Percentiles rank a stretch among this genome's conserved stretches.
These are phyloP conservation scores for Callospermophilus lateralis DNA, from an alignment of 2,113 vertebrate species.

Conservation along the genomic window DNA sequence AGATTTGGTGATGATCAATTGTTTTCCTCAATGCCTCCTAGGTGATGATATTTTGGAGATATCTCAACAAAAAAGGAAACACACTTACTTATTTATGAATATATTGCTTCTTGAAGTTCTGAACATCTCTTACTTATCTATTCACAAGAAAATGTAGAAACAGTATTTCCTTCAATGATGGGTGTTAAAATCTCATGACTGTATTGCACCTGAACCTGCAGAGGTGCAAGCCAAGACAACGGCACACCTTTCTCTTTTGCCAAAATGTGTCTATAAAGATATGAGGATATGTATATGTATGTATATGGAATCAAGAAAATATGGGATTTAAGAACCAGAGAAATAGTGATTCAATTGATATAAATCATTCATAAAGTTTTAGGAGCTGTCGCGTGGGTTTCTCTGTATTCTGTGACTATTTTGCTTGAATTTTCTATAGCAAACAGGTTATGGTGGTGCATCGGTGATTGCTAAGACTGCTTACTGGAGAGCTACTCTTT, in stretches of 20 bases:
- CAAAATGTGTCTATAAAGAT: not conserved
- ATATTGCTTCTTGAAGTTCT: slow-evolving; percentile 41
- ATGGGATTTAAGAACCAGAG: not conserved
- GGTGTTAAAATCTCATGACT: not conserved
- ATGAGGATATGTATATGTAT: not conserved
- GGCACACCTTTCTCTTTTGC: not conserved
- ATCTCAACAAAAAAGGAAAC: not conserved
- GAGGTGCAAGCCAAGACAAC: not conserved
- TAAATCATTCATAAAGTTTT: not conserved
- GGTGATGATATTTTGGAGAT: not conserved
- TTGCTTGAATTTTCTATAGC: not conserved
- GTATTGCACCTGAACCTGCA: not conserved
- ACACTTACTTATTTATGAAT: not conserved
- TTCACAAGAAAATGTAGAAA: not conserved
- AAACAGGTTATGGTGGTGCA: not conserved
- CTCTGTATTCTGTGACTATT: not conserved
- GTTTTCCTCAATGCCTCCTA: not conserved
- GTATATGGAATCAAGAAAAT: not conserved
- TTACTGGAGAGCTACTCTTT: not conserved
- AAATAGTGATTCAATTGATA: not conserved
- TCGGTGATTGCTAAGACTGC: not conserved
- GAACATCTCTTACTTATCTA: not conserved
- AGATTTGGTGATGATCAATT: slow-evolving; percentile 6
- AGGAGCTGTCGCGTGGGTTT: not conserved
- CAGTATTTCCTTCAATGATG: not conserved